A percentile compares a stretch with the other conserved stretches of the same genome.
phyloP scores from a whole-genome alignment of 2,888 invertebrate species.

The Temnothorax ravouxi region DNA sequence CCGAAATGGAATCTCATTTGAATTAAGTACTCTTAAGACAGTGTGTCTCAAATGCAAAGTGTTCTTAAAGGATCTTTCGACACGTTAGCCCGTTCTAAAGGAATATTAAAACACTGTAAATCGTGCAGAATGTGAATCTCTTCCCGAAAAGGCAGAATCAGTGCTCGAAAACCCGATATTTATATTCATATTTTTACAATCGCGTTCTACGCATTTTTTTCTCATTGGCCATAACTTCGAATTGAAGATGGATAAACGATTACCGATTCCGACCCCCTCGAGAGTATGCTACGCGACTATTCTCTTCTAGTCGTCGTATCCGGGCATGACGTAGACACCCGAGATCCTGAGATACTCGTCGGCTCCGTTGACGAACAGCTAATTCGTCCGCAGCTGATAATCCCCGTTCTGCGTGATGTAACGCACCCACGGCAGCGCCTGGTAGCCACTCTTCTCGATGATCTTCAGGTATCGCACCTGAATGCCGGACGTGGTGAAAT shows the following conservation, averaged over 20 bases:
- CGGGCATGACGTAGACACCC: not conserved
- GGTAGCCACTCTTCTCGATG: slow-evolving; percentile 99
- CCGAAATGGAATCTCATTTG: slow-evolving; percentile 1
- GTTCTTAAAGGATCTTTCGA: slow-evolving; percentile 25
- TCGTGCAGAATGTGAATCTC: slow-evolving; percentile 33
- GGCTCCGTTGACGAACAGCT: slow-evolving; percentile 15
- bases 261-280: slow-evolving; percentile 18
- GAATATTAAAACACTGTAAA: slow-evolving; percentile 38
- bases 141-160: slow-evolving; percentile 29
- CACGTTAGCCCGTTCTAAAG: slow-evolving; percentile 23
- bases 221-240: slow-evolving; percentile 1
- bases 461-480: slow-evolving; percentile 98
- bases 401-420: slow-evolving; percentile 99
- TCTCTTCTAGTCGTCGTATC: slow-evolving; percentile 56
- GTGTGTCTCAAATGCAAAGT: not conserved
- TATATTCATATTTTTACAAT: slow-evolving; percentile 29
- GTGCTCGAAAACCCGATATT: slow-evolving; percentile 17
- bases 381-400: slow-evolving; percentile 98
- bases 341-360: slow-evolving; percentile 26
- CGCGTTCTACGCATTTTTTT: slow-evolving; percentile 31
- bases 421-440: slow-evolving; percentile 99
- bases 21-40: slow-evolving; percentile 67
- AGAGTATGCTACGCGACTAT: slow-evolving; percentile 51
- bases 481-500: slow-evolving; percentile 99
- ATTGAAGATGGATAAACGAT: not conserved